Base-by-base conservation (phyloP, 1,140 invertebrate genomes). In the Lucilia sericata region DNA sequence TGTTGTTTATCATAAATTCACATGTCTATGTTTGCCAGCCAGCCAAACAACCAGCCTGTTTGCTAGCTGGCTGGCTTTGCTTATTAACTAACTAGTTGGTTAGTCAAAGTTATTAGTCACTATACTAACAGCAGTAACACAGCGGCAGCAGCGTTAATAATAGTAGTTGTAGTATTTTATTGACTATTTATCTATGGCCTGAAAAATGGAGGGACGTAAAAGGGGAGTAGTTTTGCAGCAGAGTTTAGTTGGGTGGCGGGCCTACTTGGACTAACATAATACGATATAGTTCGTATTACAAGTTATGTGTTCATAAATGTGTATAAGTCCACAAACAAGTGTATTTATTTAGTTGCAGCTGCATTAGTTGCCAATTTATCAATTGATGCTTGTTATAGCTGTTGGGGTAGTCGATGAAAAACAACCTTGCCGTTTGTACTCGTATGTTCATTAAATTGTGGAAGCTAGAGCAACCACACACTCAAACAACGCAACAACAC, bases 1-100 rank as follows among this genome's bases (percentile, higher is more conserved):
- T 80, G 76, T 80, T 80, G 76, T 80, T 80, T 80, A 80, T 80
- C 76, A 80, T 80, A 80, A 80, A 80, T 80, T 80, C 76, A 80
- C 76, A 80, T 80, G 76, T 80, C 76, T 49, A 47, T 49, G n/a
- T 8, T 49, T 80, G 42, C n/a, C 10, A 10, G 17, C 51, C 17
- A 55, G 51, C 42, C 42, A 42, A 42, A 10, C 5, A 30, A 30
- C 42, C 5, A 55, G 51, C 51, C 17, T 12, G 51, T 14, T 55
- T 14, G 51, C 51, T 17, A 8, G 4, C 2, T 55, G 10, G 13
- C n/a, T 60, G 13, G 55, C 13, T 70, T 55, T 19, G 19, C 65
- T 70, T 10, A 21, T 21, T 70, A 12, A 21, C 60, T 65, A 19
- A 2, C 65, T 70, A n/a, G 65, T 21, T 70, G 65, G 19, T n/a